These are phyloP conservation scores for Mellivora capensis DNA, from an alignment of 2,113 vertebrate species.

Conservation along the genomic window DNA sequence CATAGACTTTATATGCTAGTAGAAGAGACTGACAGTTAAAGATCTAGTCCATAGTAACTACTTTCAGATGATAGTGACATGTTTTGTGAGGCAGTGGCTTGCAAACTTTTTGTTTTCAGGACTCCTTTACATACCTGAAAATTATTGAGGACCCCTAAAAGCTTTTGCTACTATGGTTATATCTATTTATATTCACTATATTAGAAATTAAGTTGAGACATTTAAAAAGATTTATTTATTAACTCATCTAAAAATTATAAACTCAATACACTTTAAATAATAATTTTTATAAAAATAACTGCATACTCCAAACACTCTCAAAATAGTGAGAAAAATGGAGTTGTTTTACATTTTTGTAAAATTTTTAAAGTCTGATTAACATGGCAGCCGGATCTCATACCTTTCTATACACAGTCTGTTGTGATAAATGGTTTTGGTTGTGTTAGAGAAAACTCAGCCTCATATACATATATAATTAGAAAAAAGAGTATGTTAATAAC, in stretches of 20 bases:
- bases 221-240: not conserved
- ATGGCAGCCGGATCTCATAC: not conserved
- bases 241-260: not conserved
- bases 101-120: not conserved
- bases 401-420: not conserved
- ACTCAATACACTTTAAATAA: not conserved
- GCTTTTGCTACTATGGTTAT: not conserved
- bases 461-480: not conserved
- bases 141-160: not conserved
- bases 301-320: not conserved
- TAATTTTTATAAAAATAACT: not conserved
- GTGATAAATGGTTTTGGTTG: not conserved
- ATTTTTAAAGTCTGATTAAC: not conserved
- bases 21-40: not conserved
- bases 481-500: not conserved
- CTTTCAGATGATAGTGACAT: not conserved
- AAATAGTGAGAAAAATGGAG: not conserved
- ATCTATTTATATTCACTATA: not conserved
- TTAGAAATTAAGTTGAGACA: not conserved
- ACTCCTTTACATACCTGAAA: not conserved
- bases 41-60: not conserved
- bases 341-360: not conserved
- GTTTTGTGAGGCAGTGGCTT: not conserved
- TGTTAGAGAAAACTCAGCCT: not conserved
- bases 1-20: not conserved